These are phyloP conservation scores for Petrocephalus sullivani DNA, from an alignment of 2,797 vertebrate genomes.

Conservation along the genomic window DNA sequence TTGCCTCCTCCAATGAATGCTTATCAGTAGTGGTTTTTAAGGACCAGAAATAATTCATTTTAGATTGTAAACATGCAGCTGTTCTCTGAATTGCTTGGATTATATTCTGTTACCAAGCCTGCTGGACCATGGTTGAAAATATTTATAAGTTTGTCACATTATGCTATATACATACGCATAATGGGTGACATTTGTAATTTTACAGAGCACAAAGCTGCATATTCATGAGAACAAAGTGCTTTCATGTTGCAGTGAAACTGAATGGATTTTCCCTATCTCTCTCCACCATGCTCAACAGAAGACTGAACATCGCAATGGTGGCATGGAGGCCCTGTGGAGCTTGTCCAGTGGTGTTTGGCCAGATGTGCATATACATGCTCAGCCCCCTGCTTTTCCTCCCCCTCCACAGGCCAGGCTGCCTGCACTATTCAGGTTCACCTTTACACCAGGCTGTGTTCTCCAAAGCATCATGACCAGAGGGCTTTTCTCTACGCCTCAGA, in stretches of 20 bases:
- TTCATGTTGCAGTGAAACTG: neutral
- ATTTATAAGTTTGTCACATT: neutral
- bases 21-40: neutral
- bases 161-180: neutral
- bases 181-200: neutral
- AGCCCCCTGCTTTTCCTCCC: neutral
- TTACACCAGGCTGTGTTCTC: conserved; percentile 20
- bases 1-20: neutral
- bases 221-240: neutral
- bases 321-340: neutral
- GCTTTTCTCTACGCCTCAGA: conserved; percentile 76
- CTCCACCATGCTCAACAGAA: neutral
- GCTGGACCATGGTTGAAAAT: neutral
- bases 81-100: neutral
- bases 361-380: neutral
- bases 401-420: neutral
- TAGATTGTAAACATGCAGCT: neutral
- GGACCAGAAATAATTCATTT: neutral
- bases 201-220: neutral
- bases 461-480: conserved; percentile 16
- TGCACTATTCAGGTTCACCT: neutral
- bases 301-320: neutral
- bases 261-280: neutral
- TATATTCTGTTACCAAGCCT: neutral
- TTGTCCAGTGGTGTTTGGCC: neutral